Conservation (phyloP, 1,140 invertebrate genomes). For the Sitobion miscanthi region DNA sequence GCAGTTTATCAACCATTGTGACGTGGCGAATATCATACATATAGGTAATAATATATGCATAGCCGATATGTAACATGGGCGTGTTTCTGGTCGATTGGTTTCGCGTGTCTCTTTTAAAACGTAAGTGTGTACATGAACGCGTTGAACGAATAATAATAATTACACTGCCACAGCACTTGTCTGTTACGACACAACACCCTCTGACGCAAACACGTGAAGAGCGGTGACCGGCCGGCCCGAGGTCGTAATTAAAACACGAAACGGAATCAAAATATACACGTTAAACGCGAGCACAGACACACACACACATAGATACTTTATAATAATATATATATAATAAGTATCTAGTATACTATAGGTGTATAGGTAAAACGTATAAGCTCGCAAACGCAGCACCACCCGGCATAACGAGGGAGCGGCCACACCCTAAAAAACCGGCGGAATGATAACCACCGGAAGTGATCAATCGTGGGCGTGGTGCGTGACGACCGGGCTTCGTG, state of each 20-base stretch:
- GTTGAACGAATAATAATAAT: neutral
- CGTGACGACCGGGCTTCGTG: slow-evolving; percentile 51
- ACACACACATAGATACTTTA: neutral
- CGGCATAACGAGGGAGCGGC: slow-evolving; percentile 16
- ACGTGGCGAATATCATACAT: neutral
- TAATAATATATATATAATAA: neutral
- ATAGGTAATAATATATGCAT: neutral
- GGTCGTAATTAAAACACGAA: slow-evolving; percentile 15
- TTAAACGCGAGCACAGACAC: neutral
- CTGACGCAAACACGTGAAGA: neutral
- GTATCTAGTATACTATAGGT: too few relatives aligned
- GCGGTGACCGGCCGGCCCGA: neutral
- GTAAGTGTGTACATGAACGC: neutral
- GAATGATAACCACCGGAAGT: slow-evolving; percentile 54
- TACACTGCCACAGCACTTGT: neutral
- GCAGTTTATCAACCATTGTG: neutral
- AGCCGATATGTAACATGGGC: neutral
- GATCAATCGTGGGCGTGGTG: slow-evolving; percentile 56
- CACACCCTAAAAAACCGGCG: slow-evolving; percentile 41
- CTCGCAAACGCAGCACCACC: neutral
- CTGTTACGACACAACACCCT: neutral
- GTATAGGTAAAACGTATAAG: neutral
- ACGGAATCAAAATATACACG: slow-evolving; percentile 4
- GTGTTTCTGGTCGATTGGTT: slow-evolving; percentile 1
- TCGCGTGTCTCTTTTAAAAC: neutral